Conservation (phyloP, 2,797 vertebrate species). For the Florisuga fusca region DNA sequence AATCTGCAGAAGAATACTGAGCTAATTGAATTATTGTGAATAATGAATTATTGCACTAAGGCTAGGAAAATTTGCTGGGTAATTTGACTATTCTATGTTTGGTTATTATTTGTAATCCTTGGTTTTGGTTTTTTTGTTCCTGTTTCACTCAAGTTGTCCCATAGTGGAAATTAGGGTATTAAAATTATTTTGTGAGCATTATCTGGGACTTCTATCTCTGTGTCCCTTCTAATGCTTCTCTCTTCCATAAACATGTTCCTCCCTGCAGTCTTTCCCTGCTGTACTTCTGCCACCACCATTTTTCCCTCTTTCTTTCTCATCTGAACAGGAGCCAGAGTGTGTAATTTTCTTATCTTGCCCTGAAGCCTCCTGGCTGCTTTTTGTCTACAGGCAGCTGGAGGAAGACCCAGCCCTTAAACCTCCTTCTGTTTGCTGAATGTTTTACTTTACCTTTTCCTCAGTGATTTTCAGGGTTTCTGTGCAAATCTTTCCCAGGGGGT, state of each 20-base stretch:
- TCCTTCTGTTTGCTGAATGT: background rate
- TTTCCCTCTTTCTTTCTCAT: background rate
- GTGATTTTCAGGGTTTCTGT: background rate
- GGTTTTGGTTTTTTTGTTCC: background rate
- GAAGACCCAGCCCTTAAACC: background rate
- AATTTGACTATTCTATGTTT: background rate
- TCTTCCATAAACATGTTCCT: background rate
- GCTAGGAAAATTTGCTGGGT: background rate
- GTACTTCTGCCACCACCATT: background rate
- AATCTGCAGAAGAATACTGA: background rate
- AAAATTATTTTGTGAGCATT: background rate
- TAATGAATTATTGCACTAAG: background rate
- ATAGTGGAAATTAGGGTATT: background rate
- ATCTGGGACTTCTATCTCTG: background rate
- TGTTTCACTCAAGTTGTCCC: background rate
- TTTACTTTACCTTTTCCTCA: background rate
- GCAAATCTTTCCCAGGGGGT: background rate
- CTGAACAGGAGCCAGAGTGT: background rate
- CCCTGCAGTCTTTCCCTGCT: background rate
- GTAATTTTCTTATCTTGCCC: background rate
- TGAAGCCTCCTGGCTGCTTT: background rate
- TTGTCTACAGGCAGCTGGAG: background rate
- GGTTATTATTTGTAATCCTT: background rate
- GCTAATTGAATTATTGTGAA: background rate
- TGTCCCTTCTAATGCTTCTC: background rate